Evolutionary conservation across 1,140 invertebrate genomes (phyloP), one percentile per base, ranked within the genome.

Genomic region (Ceratina australensis): DNA sequence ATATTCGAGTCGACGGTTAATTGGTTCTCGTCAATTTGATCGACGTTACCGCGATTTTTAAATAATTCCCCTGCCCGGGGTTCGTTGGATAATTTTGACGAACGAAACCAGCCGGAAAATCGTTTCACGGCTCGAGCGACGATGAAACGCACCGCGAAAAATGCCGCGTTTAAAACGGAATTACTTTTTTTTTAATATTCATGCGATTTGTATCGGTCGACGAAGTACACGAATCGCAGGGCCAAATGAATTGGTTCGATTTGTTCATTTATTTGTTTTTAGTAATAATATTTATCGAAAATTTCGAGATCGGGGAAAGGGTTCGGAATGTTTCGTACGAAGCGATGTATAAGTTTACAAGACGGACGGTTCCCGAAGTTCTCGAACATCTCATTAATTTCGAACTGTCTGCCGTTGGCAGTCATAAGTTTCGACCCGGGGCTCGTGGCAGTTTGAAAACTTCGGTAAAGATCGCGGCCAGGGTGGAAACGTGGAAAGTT

Each of bases 311-410:
- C 47, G 33, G 2, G 7, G 64, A 3, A 15, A 10, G 20, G 20
- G 16, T 42, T 22, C n/a, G 59, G 28, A 56, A 65, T 65, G 72
- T 65, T 65, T 65, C 72, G 28, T 16, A 47, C 15, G 5, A 5
- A 2, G 18, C 59, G 50, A 69, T 76, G 72, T 82, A 78, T 69
- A 79, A 83, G 78, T 82, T 83, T 82, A 63, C 69, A 82, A 77
- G 75, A 57, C 26, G 81, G 59, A 71, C 75, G 81, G 72, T 82
- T 52, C 82, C 68, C 59, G 60, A 57, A 83, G 74, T 71, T 83
- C 75, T 74, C 82, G 49, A 83, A 83, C 79, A 82, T 79, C 82
- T 83, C 81, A 83, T 83, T 83, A 83, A 83, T 83, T 83, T 49
- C 68, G 10, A 72, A 33, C 59, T 72, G 68, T 83, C 81, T 79